Conservation (phyloP, 2,888 invertebrate genomes). For the Euplagia quadripunctaria region DNA sequence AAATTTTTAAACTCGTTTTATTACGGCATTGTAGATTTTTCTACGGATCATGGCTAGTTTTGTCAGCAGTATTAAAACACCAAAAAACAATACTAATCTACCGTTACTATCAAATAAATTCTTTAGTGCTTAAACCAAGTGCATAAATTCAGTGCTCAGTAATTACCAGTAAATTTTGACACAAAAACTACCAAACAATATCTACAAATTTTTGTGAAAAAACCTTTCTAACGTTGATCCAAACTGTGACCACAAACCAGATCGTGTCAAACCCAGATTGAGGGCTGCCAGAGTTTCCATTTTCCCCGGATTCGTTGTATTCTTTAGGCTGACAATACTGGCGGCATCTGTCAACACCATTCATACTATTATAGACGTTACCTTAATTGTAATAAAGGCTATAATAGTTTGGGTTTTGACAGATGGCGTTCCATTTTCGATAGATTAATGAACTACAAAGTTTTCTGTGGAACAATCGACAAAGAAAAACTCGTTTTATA, state of each 20-base stretch:
- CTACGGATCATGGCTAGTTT: neutral
- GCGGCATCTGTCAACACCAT: conserved; percentile 58
- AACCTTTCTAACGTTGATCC: conserved; percentile 55
- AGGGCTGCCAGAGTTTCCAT: conserved; percentile 56
- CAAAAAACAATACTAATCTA: neutral
- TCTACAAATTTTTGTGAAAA: conserved; percentile 21
- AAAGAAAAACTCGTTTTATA: no score
- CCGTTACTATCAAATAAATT: neutral
- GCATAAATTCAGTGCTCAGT: neutral
- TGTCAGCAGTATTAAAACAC: neutral
- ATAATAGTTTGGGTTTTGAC: conserved; percentile 22
- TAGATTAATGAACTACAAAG: neutral
- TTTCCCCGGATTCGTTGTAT: conserved; percentile 49
- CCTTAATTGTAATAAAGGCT: conserved; percentile 20
- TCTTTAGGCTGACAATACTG: conserved; percentile 41
- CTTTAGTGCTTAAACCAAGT: neutral
- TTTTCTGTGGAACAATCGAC: no score
- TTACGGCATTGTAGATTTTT: no score
- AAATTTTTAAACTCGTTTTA: no score
- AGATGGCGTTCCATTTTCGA: conserved; percentile 1
- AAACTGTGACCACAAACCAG: conserved; percentile 54
- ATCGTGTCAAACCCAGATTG: conserved; percentile 58
- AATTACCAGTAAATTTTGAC: neutral
- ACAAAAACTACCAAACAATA: conserved; percentile 10
- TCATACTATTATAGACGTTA: conserved; percentile 38